Evolutionary conservation across 2,113 vertebrate genomes (phyloP), one percentile per base, ranked within the genome.

Genomic region (Sigmodon hispidus): DNA sequence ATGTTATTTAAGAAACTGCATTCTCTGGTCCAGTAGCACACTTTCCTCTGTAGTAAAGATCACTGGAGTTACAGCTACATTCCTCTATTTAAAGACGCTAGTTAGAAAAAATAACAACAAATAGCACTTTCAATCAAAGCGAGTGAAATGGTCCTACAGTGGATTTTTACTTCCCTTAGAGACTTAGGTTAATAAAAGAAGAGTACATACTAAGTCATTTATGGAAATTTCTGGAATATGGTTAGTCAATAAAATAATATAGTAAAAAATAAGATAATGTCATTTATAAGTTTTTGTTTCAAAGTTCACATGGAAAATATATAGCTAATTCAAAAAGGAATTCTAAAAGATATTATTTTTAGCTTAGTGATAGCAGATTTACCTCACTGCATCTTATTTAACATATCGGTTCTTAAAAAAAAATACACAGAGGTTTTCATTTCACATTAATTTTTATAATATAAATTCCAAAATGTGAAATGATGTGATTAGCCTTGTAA

Each of bases 61-160:
- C 70, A 94, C 81, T 94, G 34, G 87, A 97, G 95, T 97, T 90
- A 96, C 93, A 97, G 67, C 40, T 87, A 73, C 77, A 91, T 86
- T 91, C 86, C 3, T 90, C 96, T 96, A n/a, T 91, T 76, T 50
- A 94, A 96, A 93, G 26, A 36, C 93, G 87, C 79, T 96, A 97
- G 80, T 72, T 95, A 90, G 92, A 61, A 70, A 95, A n/a, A 40
- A 72, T 57, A 94, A 87, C 1, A 90, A 55, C 40, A 96, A 98
- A 65, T 45, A 96, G 88, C 59, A 81, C 13, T 87, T 57, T 15
- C 7, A 89, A 75, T 17, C 72, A 94, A 96, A 63, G 76, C 34
- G 52, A 43, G 4, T 90, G 57, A 69, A 93, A 87, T 94, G 29
- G 67, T 76, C 89, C 31, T 55, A 86, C 75, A 45, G 21, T 76